These are phyloP conservation scores for Lordiphosa mommai DNA, from an alignment of 1,140 invertebrate genomes.

Conservation along the genomic window DNA sequence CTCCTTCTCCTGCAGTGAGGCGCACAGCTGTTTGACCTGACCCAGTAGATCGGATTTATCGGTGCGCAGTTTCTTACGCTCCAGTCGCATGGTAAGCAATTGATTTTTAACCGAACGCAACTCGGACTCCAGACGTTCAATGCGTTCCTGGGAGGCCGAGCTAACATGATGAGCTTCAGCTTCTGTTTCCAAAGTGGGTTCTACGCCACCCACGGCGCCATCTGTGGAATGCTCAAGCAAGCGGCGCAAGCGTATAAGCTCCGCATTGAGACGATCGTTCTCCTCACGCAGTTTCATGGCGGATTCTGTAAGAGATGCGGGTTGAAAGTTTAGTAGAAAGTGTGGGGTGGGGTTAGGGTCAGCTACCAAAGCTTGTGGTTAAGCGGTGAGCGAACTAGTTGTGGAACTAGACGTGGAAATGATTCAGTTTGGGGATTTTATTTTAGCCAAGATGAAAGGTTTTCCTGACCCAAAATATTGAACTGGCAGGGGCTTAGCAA, in stretches of 20 bases:
- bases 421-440: too few relatives aligned
- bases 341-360: neutral
- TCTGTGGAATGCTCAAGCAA: conserved; percentile 80
- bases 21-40: conserved; percentile 97
- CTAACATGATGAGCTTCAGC: conserved; percentile 22
- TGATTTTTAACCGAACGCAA: conserved; percentile 82
- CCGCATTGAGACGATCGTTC: conserved; percentile 85
- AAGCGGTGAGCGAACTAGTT: conserved; percentile 39
- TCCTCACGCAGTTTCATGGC: conserved; percentile 82
- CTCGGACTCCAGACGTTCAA: conserved; percentile 81
- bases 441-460: too few relatives aligned
- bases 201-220: conserved; percentile 71
- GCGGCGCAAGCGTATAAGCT: conserved; percentile 83
- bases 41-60: conserved; percentile 96
- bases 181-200: conserved; percentile 49
- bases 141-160: conserved; percentile 52
- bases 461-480: too few relatives aligned
- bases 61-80: conserved; percentile 93
- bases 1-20: conserved; percentile 96
- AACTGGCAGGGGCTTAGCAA: too few relatives aligned
- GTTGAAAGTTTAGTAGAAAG: neutral
- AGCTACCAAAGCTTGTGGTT: conserved; percentile 20
- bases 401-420: too few relatives aligned
- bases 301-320: conserved; percentile 43
- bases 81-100: conserved; percentile 88